phyloP scores from a whole-genome alignment of 2,888 invertebrate species.

The Yponomeuta sedellus region DNA sequence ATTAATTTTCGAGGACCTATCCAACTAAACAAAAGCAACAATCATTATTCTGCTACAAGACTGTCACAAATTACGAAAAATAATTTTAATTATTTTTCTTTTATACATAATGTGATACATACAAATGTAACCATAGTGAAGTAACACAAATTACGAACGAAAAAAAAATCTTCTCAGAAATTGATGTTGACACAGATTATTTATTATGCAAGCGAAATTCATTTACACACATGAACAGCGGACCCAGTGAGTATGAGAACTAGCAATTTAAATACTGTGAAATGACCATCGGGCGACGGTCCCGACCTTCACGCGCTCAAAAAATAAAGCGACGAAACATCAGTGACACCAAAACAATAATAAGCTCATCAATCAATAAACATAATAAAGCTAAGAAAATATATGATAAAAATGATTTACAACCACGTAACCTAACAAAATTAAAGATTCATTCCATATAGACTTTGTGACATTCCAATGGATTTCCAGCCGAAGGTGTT shows the following conservation, averaged over 20 bases:
- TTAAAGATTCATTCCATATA: conserved; percentile 9
- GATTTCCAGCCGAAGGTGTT: no score
- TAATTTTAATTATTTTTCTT: conserved; percentile 32
- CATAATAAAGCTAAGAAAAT: conserved; percentile 73
- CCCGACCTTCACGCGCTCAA: conserved; percentile 33
- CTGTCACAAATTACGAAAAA: conserved; percentile 44
- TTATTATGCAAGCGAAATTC: conserved; percentile 52
- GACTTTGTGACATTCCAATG: background rate
- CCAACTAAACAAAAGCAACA: conserved; percentile 60
- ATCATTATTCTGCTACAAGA: conserved; percentile 41
- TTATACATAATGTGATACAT: conserved; percentile 31
- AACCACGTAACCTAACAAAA: conserved; percentile 71
- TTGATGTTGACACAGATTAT: conserved; percentile 7
- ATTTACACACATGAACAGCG: conserved; percentile 45
- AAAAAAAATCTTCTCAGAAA: conserved; percentile 32
- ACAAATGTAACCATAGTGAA: conserved; percentile 22
- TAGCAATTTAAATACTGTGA: conserved; percentile 61
- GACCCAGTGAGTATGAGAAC: conserved; percentile 34
- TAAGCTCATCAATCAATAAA: conserved; percentile 50
- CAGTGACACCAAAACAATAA: conserved; percentile 36
- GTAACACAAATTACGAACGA: conserved; percentile 42
- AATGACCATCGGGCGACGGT: conserved; percentile 33
- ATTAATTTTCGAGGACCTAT: conserved; percentile 62
- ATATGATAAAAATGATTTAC: conserved; percentile 74
- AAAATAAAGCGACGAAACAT: conserved; percentile 34